Evolutionary conservation across 1,140 invertebrate genomes (phyloP).

Genomic region (Spodoptera litura): DNA sequence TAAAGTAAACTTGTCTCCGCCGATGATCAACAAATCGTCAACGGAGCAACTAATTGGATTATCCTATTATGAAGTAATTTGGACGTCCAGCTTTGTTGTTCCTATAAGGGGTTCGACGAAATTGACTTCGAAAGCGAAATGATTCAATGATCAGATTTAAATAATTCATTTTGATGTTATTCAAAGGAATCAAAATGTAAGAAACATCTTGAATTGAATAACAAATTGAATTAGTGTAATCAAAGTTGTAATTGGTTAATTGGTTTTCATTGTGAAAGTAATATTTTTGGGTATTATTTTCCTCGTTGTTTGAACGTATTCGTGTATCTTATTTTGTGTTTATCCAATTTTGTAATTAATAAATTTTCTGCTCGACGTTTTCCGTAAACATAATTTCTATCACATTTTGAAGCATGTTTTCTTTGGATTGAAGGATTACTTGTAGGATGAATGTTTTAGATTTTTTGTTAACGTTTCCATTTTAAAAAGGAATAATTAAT

Average conservation of each 20-base stretch:
- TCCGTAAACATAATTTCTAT: too few species aligned
- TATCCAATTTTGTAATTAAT: too few species aligned
- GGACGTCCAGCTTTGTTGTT: constrained; percentile 26
- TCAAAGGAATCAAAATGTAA: constrained; percentile 40
- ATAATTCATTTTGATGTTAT: constrained; percentile 22
- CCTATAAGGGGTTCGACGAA: neutral
- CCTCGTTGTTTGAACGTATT: neutral
- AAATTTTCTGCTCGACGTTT: too few species aligned
- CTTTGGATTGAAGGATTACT: too few species aligned
- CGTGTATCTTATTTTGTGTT: neutral
- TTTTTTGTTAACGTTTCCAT: too few species aligned
- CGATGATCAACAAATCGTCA: neutral
- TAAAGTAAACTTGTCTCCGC: neutral
- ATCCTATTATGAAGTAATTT: constrained; percentile 20
- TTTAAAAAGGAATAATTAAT: too few species aligned
- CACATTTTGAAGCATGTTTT: too few species aligned
- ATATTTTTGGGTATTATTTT: neutral
- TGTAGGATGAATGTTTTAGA: too few species aligned
- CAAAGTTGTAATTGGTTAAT: constrained; percentile 15
- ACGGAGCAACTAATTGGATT: constrained; percentile 2
- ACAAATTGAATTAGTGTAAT: constrained; percentile 18
- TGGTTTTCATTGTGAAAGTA: constrained; percentile 4
- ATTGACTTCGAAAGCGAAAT: constrained; percentile 33
- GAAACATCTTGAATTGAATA: constrained; percentile 26
- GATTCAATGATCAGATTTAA: constrained; percentile 36